Evolutionary conservation across 2,113 vertebrate species (phyloP), one percentile per base, ranked within the genome.

Genomic region (Nipponia nippon): DNA sequence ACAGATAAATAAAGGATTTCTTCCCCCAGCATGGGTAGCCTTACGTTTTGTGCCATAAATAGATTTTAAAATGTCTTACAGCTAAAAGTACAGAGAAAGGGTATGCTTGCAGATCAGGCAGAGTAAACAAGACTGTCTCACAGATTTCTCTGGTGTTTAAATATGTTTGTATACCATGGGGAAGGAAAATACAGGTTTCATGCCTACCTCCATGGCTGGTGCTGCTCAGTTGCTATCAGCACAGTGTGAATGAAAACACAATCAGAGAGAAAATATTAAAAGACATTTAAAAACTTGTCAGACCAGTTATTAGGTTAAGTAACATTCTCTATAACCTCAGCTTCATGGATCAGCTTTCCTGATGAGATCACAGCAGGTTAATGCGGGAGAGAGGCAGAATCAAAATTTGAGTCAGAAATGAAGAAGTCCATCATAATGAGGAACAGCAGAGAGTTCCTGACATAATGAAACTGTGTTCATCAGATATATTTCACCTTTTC

Each of bases 321-420:
- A 82, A 91, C 66, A 50, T 79, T 92, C 4, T 4, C 66, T 85
- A 19, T 77, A 96, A 70, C 70, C 81, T 95, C 73, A 87, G 40
- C 53, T 87, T 87, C 34, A n/a, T 83, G 83, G 81, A 87, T 79
- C 84, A 85, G 32, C 53, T 94, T 96, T 96, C 67, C 81, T 95
- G 81, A 94, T 91, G 94, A 91, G 83, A 93, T 94, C 87, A 87
- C 81, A 85, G 81, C 66, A 73, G 73, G 56, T 90, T 93, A 95
- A 85, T 82, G 61, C 32, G 27, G 26, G 30, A 89, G 53, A 87
- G 50, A 89, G 70, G 49, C 36, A 97, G 40, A 78, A 79, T 73
- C 56, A 91, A 30, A 78, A 85, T 93, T 46, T 0, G 2, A 95
- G 30, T 92, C 53, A 90, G 71, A 95, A 94, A 67, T 65, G 13